A percentile compares a stretch with the other conserved stretches of the same genome.
Conservation (phyloP, 2,113 vertebrate species). For the Strix uralensis region DNA sequence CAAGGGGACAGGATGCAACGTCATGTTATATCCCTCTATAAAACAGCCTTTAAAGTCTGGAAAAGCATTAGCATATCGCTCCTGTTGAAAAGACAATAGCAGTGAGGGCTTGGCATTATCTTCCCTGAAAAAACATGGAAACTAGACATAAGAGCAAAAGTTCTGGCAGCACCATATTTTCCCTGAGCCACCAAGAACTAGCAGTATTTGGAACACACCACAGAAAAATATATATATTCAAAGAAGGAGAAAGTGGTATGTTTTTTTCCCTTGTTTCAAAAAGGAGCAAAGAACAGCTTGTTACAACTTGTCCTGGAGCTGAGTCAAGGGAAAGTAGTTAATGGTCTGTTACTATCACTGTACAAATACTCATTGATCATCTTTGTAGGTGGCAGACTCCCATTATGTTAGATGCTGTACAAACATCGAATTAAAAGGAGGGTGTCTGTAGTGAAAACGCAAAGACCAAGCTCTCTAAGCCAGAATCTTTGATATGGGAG, state of each 20-base stretch:
- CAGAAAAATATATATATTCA: not conserved
- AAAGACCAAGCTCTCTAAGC: not conserved
- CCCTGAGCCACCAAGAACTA: not conserved
- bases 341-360: not conserved
- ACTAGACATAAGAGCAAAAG: not conserved
- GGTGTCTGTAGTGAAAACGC: not conserved
- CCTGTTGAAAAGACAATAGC: slow-evolving; percentile 36
- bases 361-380: not conserved
- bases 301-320: not conserved
- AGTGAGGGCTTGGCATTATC: not conserved
- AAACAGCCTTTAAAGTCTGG: not conserved
- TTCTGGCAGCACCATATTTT: slow-evolving; percentile 3
- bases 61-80: not conserved
- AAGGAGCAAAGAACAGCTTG: not conserved
- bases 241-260: not conserved
- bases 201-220: not conserved
- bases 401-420: not conserved
- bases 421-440: not conserved
- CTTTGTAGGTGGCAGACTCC: not conserved
- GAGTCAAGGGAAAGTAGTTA: not conserved
- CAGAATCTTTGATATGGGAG: not conserved
- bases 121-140: slow-evolving; percentile 30
- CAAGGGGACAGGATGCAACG: not conserved
- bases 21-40: not conserved
- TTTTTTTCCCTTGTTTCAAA: not conserved